Evolutionary conservation across 2,888 invertebrate species (phyloP), one percentile per base, ranked within the genome.

Genomic region (Podabrus alpinus): DNA sequence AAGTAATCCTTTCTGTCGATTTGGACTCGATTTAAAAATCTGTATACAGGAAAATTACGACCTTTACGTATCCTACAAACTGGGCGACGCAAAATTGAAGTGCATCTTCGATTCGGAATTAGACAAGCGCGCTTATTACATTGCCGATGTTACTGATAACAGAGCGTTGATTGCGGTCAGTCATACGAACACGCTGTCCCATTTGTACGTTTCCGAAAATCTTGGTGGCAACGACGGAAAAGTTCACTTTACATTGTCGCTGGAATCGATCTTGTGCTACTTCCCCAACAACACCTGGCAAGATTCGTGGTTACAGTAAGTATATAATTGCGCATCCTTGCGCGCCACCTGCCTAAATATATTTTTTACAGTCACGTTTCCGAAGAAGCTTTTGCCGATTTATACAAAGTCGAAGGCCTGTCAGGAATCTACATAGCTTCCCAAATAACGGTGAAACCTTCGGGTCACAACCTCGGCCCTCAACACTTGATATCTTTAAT

Each of bases 381-480:
- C 0, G 94, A 94, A 78, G 94, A 95, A 79, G 89, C 94, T 0
- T 97, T 97, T 88, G 94, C 95, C 2, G 97, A 97, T 85, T 87
- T 97, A 1, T 95, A 97, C 86, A 94, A 94, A 83, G 95, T 97
- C 0, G 94, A 95, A 85, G 97, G 97, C 0, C 88, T 97, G 68
- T 90, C 93, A 64, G 97, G 97, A 0, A 94, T 97, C 80, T 97
- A 96, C 88, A 95, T 97, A 78, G 97, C 95, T 0, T 96, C 96
- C 0, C 92, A 93, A 84, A 91, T 96, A 1, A 88, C 89, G 24
- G 86, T 89, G 0, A 91, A 90, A 82, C 88, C 89, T 0, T 86
- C 87, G 1, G 88, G 89, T 3, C 86, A 89, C 45, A 90, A 89
- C 78, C 89, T 94, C 2, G 92, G 92, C 0, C 93, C 94, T 0